phyloP scores from a whole-genome alignment of 2,888 invertebrate species.

The Lasius platythorax region DNA sequence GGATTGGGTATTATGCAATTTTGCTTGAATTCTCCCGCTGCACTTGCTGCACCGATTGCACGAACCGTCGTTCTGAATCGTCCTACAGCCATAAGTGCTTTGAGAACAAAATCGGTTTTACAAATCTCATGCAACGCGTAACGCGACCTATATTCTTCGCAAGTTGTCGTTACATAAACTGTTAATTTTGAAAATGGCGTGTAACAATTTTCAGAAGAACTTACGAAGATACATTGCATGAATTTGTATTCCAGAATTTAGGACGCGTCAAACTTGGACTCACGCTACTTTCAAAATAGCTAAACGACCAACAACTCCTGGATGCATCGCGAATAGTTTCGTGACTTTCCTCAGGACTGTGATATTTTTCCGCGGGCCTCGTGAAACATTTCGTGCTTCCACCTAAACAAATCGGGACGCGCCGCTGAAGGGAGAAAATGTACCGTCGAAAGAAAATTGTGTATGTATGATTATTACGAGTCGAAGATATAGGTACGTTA shows the following conservation, averaged over 20 bases:
- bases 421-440: slow-evolving; percentile 35
- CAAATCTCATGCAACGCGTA: slow-evolving; percentile 29
- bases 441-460: slow-evolving; percentile 10
- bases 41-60: slow-evolving; percentile 54
- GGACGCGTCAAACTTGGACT: slow-evolving; percentile 9
- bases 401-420: slow-evolving; percentile 30
- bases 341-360: slow-evolving; percentile 43
- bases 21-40: slow-evolving; percentile 35
- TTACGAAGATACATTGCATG: background rate
- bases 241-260: slow-evolving; percentile 35
- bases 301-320: slow-evolving; percentile 35
- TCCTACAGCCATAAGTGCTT: slow-evolving; percentile 36
- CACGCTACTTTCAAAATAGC: slow-evolving; percentile 34
- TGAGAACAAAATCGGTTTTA: slow-evolving; percentile 22
- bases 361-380: slow-evolving; percentile 54
- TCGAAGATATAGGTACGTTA: slow-evolving; percentile 36
- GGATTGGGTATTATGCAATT: slow-evolving; percentile 37
- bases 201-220: slow-evolving; percentile 28
- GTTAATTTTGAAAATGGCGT: slow-evolving; percentile 31
- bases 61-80: slow-evolving; percentile 49
- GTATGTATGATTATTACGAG: slow-evolving; percentile 11
- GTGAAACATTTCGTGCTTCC: slow-evolving; percentile 45
- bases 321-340: slow-evolving; percentile 44
- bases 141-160: slow-evolving; percentile 44
- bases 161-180: slow-evolving; percentile 4